Evolutionary conservation across 2,113 vertebrate genomes (phyloP).

Genomic region (Irena cyanogastra): DNA sequence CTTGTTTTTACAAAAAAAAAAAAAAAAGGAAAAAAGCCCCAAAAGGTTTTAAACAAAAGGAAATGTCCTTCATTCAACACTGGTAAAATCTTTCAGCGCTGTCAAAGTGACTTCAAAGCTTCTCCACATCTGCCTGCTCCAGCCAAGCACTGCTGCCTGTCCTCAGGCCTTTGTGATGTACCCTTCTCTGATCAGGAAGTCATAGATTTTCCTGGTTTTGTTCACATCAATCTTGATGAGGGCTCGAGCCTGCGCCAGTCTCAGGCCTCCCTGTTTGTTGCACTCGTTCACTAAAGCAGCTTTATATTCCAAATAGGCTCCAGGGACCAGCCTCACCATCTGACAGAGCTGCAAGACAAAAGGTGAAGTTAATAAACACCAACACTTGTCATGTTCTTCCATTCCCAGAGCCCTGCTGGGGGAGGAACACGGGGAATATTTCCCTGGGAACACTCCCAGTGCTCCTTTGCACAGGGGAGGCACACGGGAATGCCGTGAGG

Average conservation of each 20-base stretch:
- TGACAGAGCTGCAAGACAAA: slow-evolving; percentile 88
- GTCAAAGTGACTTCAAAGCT: neutral
- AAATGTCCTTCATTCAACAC: slow-evolving; percentile 30
- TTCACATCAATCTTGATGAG: slow-evolving; percentile 99
- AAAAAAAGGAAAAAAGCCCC: neutral
- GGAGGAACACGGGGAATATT: neutral
- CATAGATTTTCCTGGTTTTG: slow-evolving; percentile 98
- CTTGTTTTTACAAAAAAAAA: neutral
- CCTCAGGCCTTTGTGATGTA: slow-evolving; percentile 91
- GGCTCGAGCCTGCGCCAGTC: slow-evolving; percentile 91
- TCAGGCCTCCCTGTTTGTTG: slow-evolving; percentile 91
- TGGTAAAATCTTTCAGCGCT: neutral
- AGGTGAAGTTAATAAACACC: slow-evolving; percentile 57
- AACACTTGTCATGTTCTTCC: neutral
- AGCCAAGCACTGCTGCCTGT: neutral
- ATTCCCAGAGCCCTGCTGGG: neutral
- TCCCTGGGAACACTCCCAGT: neutral
- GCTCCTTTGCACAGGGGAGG: neutral
- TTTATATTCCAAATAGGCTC: slow-evolving; percentile 97
- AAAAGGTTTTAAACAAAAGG: slow-evolving; percentile 1
- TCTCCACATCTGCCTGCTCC: neutral
- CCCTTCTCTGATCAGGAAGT: slow-evolving; percentile 96
- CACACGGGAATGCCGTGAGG: neutral
- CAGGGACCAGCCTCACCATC: slow-evolving; percentile 95
- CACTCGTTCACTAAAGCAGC: slow-evolving; percentile 94